Conservation (phyloP, 2,888 invertebrate genomes). For the Callimorpha dominula region DNA sequence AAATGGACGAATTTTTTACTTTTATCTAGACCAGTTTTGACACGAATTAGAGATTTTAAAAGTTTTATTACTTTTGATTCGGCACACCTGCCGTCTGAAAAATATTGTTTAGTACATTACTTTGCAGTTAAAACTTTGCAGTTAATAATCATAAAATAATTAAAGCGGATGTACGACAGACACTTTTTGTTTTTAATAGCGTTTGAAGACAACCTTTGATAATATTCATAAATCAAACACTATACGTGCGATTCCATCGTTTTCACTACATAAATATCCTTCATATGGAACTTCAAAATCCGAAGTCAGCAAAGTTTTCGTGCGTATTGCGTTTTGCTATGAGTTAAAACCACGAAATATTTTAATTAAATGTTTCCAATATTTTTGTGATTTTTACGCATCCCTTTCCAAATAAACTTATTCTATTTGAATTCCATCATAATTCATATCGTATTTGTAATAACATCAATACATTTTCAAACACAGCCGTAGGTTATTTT, state of each 20-base stretch:
- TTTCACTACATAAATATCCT: not conserved
- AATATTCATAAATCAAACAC: not conserved
- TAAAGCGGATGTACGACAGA: conserved; percentile 69
- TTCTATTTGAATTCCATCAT: not conserved
- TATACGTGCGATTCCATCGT: not conserved
- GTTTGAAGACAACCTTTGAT: conserved; percentile 54
- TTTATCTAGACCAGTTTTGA: conserved; percentile 23
- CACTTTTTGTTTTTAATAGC: conserved; percentile 64
- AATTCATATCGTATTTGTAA: conserved; percentile 1
- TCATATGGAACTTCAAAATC: too few species aligned
- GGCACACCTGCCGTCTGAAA: conserved; percentile 38
- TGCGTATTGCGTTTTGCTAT: too few species aligned
- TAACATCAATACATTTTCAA: conserved; percentile 24
- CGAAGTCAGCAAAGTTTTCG: too few species aligned
- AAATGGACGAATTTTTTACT: conserved; percentile 11
- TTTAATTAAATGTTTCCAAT: not conserved
- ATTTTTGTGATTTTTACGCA: not conserved
- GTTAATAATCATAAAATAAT: conserved; percentile 65
- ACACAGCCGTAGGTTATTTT: conserved; percentile 25
- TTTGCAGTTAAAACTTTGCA: not conserved
- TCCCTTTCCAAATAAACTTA: not conserved
- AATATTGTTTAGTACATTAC: not conserved
- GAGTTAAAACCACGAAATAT: not conserved
- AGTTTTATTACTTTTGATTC: conserved; percentile 32
- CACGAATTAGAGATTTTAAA: conserved; percentile 26